Conservation (phyloP, 2,113 vertebrate genomes). For the Tiliqua scincoides region DNA sequence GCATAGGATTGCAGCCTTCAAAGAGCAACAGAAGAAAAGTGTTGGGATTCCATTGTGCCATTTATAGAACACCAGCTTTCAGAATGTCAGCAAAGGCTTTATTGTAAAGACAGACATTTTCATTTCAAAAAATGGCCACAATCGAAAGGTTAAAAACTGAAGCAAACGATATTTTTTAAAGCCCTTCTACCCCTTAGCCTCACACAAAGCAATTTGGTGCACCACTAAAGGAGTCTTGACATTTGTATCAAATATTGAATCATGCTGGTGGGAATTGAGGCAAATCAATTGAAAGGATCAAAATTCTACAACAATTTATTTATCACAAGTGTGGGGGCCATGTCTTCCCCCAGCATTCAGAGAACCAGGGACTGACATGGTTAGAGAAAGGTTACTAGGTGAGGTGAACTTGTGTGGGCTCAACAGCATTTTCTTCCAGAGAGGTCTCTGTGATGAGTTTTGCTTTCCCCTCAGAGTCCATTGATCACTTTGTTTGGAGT, state of each 20-base stretch:
- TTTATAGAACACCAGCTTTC: slow-evolving; percentile 41
- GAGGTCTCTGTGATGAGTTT: not conserved
- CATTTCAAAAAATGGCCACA: slow-evolving; percentile 31
- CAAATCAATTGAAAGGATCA: slow-evolving; percentile 29
- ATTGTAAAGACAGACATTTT: slow-evolving; percentile 38
- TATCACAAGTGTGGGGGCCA: not conserved
- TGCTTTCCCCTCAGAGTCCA: not conserved
- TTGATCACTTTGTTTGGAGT: not conserved
- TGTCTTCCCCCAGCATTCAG: not conserved
- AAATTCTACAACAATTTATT: slow-evolving; percentile 19
- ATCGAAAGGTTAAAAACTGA: slow-evolving; percentile 47
- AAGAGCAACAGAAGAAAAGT: slow-evolving; percentile 23
- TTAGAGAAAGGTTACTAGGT: not conserved
- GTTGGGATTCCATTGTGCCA: not conserved
- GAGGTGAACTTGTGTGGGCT: not conserved
- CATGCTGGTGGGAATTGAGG: not conserved
- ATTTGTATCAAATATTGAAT: slow-evolving; percentile 44
- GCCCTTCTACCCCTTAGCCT: slow-evolving; percentile 7
- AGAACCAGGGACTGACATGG: not conserved
- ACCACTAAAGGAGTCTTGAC: slow-evolving; percentile 29
- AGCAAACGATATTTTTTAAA: slow-evolving; percentile 6
- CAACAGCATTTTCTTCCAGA: not conserved
- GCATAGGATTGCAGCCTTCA: not conserved
- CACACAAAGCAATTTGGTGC: slow-evolving; percentile 4
- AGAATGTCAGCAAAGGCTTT: slow-evolving; percentile 43